Percentiles rank a stretch among this genome's conserved stretches.
These are phyloP conservation scores for Schizaphis graminum DNA, from an alignment of 2,888 invertebrate genomes.

Conservation along the genomic window DNA sequence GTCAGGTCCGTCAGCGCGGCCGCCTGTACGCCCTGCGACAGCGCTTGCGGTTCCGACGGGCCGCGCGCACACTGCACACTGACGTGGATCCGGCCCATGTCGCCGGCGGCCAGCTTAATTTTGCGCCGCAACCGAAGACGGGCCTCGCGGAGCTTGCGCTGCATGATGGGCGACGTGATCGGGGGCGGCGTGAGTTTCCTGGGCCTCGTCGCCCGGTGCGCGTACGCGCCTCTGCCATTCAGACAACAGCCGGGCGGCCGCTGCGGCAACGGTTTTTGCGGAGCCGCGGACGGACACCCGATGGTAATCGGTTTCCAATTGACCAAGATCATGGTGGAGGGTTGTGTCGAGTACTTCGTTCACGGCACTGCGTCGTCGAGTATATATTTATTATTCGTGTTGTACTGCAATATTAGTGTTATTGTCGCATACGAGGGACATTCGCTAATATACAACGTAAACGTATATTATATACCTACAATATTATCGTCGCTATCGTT, in stretches of 20 bases:
- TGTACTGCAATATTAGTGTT: too few species aligned
- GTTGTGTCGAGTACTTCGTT: not conserved
- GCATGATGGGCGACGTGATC: not conserved
- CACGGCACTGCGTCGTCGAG: not conserved
- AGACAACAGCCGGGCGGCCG: not conserved
- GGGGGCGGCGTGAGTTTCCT: not conserved
- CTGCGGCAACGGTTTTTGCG: not conserved
- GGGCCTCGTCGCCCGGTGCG: not conserved
- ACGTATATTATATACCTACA: too few species aligned
- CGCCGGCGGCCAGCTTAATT: not conserved
- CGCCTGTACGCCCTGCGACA: not conserved
- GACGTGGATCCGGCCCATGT: not conserved
- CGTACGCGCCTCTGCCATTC: not conserved
- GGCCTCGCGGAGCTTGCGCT: not conserved
- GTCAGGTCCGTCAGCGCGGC: not conserved
- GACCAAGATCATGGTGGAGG: not conserved
- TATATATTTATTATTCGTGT: not conserved
- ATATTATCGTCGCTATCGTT: too few species aligned
- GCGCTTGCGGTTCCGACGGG: not conserved
- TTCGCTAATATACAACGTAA: too few species aligned
- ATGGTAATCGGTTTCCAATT: conserved; percentile 8
- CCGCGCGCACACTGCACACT: not conserved
- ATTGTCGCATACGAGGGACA: too few species aligned
- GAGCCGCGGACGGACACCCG: not conserved
- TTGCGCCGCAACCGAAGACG: not conserved